Conservation (phyloP, 2,888 invertebrate genomes). For the Hirtodrosophila trivittata region DNA sequence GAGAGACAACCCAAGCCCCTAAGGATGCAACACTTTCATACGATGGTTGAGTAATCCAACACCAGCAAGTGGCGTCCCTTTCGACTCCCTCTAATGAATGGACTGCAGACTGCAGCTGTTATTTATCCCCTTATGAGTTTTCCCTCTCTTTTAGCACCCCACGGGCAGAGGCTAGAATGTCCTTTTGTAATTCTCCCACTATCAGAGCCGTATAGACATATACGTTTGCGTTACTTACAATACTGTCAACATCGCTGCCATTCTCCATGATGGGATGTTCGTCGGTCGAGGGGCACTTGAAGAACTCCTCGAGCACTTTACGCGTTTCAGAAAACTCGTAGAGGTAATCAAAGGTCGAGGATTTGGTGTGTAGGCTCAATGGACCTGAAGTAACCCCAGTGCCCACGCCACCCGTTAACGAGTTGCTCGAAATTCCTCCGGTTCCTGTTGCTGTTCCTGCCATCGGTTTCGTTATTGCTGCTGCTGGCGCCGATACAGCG, state of each 20-base stretch:
- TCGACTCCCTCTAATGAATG: too few species aligned
- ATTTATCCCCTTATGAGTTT: too few species aligned
- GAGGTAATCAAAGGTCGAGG: conserved; percentile 92
- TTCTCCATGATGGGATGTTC: conserved; percentile 85
- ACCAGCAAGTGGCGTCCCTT: too few species aligned
- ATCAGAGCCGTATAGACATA: not conserved
- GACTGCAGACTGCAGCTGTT: too few species aligned
- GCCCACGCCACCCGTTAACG: conserved; percentile 23
- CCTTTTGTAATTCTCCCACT: too few species aligned
- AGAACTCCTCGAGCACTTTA: conserved; percentile 95
- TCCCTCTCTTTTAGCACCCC: too few species aligned
- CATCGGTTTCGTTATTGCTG: conserved; percentile 12
- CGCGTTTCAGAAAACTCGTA: conserved; percentile 96
- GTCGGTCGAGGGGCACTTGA: conserved; percentile 87
- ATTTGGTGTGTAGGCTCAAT: conserved; percentile 80
- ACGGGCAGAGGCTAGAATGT: too few species aligned
- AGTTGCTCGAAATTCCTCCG: conserved; percentile 27
- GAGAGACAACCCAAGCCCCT: too few species aligned
- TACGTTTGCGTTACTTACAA: conserved; percentile 76
- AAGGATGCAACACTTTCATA: too few species aligned
- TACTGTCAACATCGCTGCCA: conserved; percentile 84
- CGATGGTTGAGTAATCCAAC: too few species aligned
- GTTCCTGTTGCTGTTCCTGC: conserved; percentile 9
- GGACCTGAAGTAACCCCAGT: conserved; percentile 35
- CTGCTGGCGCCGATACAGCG: conserved; percentile 16